Evolutionary conservation across 2,113 vertebrate genomes (phyloP).

Genomic region (Bostrychus sinensis): DNA sequence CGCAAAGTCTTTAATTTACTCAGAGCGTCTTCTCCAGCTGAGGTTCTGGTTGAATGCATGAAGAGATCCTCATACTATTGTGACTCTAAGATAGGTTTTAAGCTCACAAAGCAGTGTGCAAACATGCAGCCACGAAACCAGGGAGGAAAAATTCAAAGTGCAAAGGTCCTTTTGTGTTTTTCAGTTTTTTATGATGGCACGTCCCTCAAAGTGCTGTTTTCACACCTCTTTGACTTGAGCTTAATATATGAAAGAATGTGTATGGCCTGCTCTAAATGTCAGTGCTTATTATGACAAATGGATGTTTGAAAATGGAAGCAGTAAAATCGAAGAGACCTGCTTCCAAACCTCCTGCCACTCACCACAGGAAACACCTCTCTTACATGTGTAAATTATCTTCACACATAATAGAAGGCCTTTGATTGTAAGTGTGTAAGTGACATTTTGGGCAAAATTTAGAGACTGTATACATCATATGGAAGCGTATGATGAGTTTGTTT

Average conservation of each 20-base stretch:
- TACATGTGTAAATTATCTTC: not conserved
- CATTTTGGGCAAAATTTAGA: too few species aligned
- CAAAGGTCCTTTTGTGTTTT: constrained; percentile 27
- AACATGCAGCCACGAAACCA: constrained; percentile 42
- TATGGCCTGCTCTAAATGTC: constrained; percentile 16
- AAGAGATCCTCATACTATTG: constrained; percentile 12
- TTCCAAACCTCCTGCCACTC: not conserved
- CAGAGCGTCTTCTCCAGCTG: constrained; percentile 13
- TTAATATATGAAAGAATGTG: constrained; percentile 1
- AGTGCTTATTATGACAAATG: constrained; percentile 10
- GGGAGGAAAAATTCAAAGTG: constrained; percentile 35
- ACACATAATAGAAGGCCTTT: too few species aligned
- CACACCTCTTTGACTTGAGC: constrained; percentile 5
- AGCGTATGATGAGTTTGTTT: too few species aligned
- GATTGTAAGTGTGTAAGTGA: too few species aligned
- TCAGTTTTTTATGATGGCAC: not conserved
- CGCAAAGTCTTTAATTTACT: constrained; percentile 7
- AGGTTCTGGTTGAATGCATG: constrained; percentile 22
- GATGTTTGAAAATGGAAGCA: not conserved
- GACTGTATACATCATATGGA: too few species aligned
- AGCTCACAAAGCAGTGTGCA: constrained; percentile 32
- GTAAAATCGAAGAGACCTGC: constrained; percentile 2
- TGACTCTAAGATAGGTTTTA: constrained; percentile 20
- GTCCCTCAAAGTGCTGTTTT: constrained; percentile 1
- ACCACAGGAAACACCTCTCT: constrained; percentile 8